Evolutionary conservation across 2,797 vertebrate species (phyloP).

Genomic region (Spatula versicolor): DNA sequence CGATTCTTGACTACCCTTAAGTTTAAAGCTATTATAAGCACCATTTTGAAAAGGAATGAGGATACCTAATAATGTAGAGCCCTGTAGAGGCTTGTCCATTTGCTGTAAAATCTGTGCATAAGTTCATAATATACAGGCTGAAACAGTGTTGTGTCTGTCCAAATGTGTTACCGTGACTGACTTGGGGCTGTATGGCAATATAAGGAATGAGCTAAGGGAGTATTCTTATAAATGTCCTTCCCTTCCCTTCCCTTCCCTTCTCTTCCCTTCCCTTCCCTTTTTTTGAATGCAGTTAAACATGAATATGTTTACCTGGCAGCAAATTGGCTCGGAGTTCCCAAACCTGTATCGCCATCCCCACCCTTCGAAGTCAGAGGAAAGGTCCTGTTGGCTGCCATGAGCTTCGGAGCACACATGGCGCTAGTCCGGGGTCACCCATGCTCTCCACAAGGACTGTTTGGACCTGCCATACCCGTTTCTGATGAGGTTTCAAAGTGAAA

Average conservation of each 20-base stretch:
- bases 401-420: background rate
- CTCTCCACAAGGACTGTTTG: background rate
- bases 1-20: background rate
- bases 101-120: background rate
- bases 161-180: background rate
- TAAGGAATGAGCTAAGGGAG: background rate
- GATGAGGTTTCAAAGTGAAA: background rate
- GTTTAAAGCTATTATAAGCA: background rate
- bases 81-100: background rate
- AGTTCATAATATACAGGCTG: background rate
- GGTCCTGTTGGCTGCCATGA: background rate
- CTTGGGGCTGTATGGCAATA: background rate
- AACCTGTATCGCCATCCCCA: background rate
- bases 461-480: fast-evolving
- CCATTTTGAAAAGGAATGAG: background rate
- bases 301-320: background rate
- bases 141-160: background rate
- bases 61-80: background rate
- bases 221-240: background rate
- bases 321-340: background rate
- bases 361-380: background rate
- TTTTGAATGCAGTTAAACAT: background rate
- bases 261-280: too few species aligned
- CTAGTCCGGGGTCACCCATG: background rate
- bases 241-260: background rate